Conservation (phyloP, 2,888 invertebrate species). For the Lasioglossum vierecki region DNA sequence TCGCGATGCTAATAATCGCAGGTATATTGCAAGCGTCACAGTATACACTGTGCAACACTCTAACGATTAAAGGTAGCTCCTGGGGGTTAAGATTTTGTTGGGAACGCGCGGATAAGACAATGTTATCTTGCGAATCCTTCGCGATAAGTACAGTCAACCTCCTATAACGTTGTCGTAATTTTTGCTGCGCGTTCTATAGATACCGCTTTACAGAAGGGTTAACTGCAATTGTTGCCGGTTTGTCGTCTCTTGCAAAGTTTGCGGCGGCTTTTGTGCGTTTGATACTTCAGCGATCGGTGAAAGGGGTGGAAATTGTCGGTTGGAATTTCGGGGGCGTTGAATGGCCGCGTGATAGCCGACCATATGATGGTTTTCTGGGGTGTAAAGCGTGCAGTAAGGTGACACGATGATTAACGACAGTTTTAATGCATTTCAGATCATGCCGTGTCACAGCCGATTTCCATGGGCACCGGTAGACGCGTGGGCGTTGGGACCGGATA, state of each 20-base stretch:
- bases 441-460: conserved; percentile 89
- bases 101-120: not conserved
- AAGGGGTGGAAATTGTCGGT: not conserved
- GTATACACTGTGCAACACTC: not conserved
- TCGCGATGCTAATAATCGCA: not conserved
- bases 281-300: not conserved
- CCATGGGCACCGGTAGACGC: conserved; percentile 91
- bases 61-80: not conserved
- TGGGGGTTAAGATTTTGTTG: not conserved
- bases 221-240: not conserved
- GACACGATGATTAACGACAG: conserved; percentile 19
- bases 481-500: conserved; percentile 86
- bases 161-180: not conserved
- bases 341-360: not conserved
- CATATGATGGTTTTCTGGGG: conserved; percentile 3
- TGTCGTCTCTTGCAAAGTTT: not conserved
- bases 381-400: not conserved
- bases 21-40: not conserved
- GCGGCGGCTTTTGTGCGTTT: not conserved
- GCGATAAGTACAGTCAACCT: not conserved
- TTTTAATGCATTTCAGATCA: conserved; percentile 85
- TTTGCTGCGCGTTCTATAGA: no score
- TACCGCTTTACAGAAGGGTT: not conserved
- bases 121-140: not conserved
- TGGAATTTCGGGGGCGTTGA: not conserved